These are phyloP conservation scores for Otolemur garnettii DNA, from an alignment of 2,113 vertebrate species.

Conservation along the genomic window DNA sequence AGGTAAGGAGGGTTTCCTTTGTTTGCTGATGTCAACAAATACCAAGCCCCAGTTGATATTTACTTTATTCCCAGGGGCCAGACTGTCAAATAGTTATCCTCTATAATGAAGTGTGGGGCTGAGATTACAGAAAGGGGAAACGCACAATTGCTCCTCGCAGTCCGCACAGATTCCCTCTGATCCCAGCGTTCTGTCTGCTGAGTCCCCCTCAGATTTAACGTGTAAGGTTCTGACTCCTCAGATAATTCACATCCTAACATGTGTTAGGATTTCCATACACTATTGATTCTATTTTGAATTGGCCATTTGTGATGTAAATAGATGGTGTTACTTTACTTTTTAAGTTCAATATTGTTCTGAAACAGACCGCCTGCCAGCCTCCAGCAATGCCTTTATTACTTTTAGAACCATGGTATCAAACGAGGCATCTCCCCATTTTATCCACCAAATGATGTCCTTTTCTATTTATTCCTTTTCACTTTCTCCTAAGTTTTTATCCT, in stretches of 20 bases:
- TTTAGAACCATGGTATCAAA: background rate
- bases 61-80: background rate
- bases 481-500: background rate
- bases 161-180: rapidly evolving
- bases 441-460: background rate
- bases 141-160: rapidly evolving
- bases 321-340: background rate
- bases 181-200: no score
- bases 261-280: background rate
- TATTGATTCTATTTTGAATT: background rate
- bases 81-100: background rate
- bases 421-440: background rate
- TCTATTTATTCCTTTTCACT: background rate
- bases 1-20: background rate
- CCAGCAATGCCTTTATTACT: background rate
- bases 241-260: background rate
- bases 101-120: background rate
- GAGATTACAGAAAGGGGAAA: background rate
- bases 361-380: no score
- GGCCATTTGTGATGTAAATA: background rate
- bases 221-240: rapidly evolving
- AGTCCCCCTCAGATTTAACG: background rate
- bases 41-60: background rate
- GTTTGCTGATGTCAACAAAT: background rate
- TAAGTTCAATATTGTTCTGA: background rate